A percentile compares a stretch with the other conserved stretches of the same genome.
Evolutionary conservation across 2,797 vertebrate species (phyloP).

Genomic region (Sebastes kiyomatsui): DNA sequence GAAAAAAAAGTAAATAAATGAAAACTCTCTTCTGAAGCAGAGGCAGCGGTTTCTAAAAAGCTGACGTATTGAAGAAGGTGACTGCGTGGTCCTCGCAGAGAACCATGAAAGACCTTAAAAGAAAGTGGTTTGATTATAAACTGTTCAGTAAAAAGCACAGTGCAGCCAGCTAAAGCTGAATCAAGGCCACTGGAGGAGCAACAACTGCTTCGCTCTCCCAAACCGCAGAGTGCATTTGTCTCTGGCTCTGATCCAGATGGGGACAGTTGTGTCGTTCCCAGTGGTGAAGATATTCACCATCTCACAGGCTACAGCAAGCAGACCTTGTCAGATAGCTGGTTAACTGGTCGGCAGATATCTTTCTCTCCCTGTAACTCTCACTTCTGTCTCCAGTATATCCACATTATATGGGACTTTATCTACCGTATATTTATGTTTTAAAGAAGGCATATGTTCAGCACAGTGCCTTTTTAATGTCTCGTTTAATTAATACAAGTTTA

Average conservation of each 20-base stretch:
- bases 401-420: not conserved
- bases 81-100: not conserved
- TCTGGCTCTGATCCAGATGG: conserved; percentile 50
- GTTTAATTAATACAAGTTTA: conserved; percentile 24
- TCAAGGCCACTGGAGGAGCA: conserved; percentile 38
- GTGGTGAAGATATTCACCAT: conserved; percentile 31
- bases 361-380: not conserved
- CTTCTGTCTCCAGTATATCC: not conserved
- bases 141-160: not conserved
- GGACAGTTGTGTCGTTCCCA: conserved; percentile 39
- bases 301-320: conserved; percentile 29
- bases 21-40: conserved; percentile 10
- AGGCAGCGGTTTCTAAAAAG: not conserved
- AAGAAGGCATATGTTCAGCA: conserved; percentile 2
- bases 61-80: not conserved
- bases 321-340: conserved; percentile 32
- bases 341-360: conserved; percentile 26
- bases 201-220: conserved; percentile 22
- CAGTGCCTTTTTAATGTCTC: not conserved
- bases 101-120: conserved; percentile 1
- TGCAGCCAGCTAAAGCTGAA: conserved; percentile 8
- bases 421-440: conserved; percentile 2
- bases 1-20: not conserved
- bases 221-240: conserved; percentile 39
- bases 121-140: conserved; percentile 32